These are phyloP conservation scores for Stylophora pistillata DNA, from an alignment of 64 coral and sea anemone genomes.

Conservation along the genomic window DNA sequence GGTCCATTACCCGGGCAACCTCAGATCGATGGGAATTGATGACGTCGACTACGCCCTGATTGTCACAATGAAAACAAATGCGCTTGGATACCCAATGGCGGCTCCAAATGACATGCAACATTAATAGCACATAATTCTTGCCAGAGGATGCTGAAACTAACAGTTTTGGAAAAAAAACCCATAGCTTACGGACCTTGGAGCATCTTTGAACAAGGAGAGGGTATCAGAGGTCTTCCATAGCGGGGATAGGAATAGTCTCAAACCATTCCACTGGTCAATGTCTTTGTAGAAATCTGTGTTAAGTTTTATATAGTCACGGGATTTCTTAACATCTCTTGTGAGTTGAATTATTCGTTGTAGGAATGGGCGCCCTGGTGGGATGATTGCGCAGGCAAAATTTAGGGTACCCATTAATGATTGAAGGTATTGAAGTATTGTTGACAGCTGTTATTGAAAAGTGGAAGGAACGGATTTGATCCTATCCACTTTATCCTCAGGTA, in stretches of 20 bases:
- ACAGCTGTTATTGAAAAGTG: background rate
- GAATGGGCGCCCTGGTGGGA: conserved; percentile 24
- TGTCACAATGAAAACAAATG: background rate
- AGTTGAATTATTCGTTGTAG: conserved; percentile 23
- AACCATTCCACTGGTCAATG: conserved; percentile 24
- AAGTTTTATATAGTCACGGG: conserved; percentile 16
- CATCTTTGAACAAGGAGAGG: background rate
- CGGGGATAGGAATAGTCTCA: conserved; percentile 14
- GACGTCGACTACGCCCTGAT: background rate
- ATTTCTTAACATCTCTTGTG: conserved; percentile 26
- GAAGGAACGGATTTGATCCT: background rate
- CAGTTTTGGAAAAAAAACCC: background rate
- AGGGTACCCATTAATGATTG: conserved; percentile 27
- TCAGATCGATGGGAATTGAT: background rate
- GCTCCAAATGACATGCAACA: background rate
- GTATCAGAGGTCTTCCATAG: background rate
- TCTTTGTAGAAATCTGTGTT: background rate
- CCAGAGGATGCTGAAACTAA: background rate
- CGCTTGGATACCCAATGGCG: background rate
- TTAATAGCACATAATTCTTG: conserved; percentile 8
- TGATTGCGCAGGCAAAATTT: conserved; percentile 29
- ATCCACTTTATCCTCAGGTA: conserved; percentile 1
- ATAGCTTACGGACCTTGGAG: background rate
- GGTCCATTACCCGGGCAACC: background rate
- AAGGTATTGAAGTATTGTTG: background rate